Percentiles rank a stretch among this genome's conserved stretches.
Conservation (phyloP, 2,113 vertebrate genomes). For the human (Homo sapiens) region GRCh38 chr9:34991501-34992000, state of each 20-base stretch:
- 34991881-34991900: conserved; percentile 15
- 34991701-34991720: conserved; percentile 61
- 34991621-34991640: conserved; percentile 56
- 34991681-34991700: conserved; percentile 73
- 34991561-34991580: background rate
- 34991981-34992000: conserved; percentile 42
- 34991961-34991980: background rate
- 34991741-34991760: conserved; percentile 65
- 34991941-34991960: background rate
- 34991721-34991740: conserved; percentile 62
- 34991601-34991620: conserved; percentile 65
- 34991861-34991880: conserved; percentile 28
- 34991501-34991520: conserved; percentile 28
- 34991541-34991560: background rate
- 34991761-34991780: conserved; percentile 58
- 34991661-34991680: conserved; percentile 72
- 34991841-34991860: conserved; percentile 58
- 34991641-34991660: conserved; percentile 73
- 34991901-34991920: background rate
- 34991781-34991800: conserved; percentile 66
- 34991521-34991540: background rate
- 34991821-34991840: conserved; percentile 71
- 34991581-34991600: conserved; percentile 47
- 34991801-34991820: conserved; percentile 73
- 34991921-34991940: background rate